A percentile compares a stretch with the other conserved stretches of the same genome.
phyloP scores from a whole-genome alignment of 2,797 vertebrate genomes.

The Poecilia velifera region DNA sequence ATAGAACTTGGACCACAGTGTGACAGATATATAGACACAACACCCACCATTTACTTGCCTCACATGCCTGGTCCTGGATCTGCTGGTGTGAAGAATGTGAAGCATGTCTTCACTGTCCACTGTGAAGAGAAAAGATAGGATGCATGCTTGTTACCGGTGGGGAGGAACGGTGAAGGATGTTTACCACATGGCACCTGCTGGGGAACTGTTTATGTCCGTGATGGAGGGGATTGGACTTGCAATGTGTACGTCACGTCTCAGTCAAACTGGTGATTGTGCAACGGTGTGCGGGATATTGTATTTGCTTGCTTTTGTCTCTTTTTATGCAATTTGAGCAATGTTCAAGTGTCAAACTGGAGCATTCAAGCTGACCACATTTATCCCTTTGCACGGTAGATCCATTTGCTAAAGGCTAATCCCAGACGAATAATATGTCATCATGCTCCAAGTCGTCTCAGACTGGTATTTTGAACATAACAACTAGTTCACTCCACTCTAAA shows the following conservation, averaged over 20 bases:
- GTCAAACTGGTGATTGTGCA: neutral
- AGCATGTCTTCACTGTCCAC: slow-evolving; percentile 75
- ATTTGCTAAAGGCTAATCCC: neutral
- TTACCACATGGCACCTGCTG: slow-evolving; percentile 42
- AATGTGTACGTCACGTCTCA: neutral
- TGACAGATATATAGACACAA: slow-evolving; percentile 44
- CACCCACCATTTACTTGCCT: slow-evolving; percentile 48
- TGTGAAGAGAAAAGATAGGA: slow-evolving; percentile 71
- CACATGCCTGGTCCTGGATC: slow-evolving; percentile 49
- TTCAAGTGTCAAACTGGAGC: neutral
- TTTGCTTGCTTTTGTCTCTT: neutral
- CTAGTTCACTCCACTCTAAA: neutral
- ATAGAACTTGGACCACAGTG: slow-evolving; percentile 17
- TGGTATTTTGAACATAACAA: neutral
- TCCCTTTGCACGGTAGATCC: neutral
- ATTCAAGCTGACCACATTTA: neutral
- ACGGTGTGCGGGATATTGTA: neutral
- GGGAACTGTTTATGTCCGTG: slow-evolving; percentile 44
- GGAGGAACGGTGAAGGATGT: slow-evolving; percentile 44
- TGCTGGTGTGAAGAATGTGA: slow-evolving; percentile 78
- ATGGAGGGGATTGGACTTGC: neutral
- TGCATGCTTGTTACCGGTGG: slow-evolving; percentile 53
- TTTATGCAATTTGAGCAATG: neutral
- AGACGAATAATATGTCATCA: neutral
- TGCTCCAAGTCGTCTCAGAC: neutral